A percentile compares a stretch with the other conserved stretches of the same genome.
These are phyloP conservation scores for Hypothenemus hampei DNA, from an alignment of 1,140 invertebrate genomes.

Conservation along the genomic window DNA sequence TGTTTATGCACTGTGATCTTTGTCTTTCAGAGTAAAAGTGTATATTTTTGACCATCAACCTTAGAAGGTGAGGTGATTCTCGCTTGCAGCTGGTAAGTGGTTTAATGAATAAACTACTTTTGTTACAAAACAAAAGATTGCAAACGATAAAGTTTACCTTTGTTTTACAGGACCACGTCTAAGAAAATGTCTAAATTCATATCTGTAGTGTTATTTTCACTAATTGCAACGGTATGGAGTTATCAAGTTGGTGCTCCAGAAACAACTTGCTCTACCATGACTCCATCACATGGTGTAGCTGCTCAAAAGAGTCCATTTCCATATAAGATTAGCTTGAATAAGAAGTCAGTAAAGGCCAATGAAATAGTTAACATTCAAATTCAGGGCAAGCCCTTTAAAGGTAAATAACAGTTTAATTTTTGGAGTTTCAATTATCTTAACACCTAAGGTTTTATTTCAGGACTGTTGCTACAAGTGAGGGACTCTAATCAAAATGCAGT, in stretches of 20 bases:
- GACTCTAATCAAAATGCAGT: conserved; percentile 40
- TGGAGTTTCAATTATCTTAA: not conserved
- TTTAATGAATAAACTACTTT: not conserved
- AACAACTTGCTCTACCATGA: conserved; percentile 44
- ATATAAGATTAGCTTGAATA: conserved; percentile 41
- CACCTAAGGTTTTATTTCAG: conserved; percentile 7
- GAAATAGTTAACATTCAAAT: conserved; percentile 42
- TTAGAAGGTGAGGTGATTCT: not conserved
- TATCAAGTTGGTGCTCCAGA: conserved; percentile 43
- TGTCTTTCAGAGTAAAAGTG: not conserved
- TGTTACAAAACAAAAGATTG: not conserved
- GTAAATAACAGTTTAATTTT: not conserved
- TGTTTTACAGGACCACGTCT: not conserved
- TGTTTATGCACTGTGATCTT: too few species aligned
- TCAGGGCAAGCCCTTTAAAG: conserved; percentile 42
- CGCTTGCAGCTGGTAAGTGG: not conserved
- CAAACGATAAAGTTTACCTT: not conserved
- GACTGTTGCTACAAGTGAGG: conserved; percentile 46
- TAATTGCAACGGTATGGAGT: conserved; percentile 24
- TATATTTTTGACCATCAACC: not conserved
- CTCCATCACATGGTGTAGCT: conserved; percentile 41
- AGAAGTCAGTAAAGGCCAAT: conserved; percentile 37
- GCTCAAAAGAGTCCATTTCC: conserved; percentile 40
- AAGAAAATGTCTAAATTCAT: conserved; percentile 7
- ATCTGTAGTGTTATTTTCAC: conserved; percentile 4